Percentiles rank a stretch among this genome's conserved stretches.
Conservation (phyloP, 1,140 invertebrate species). For the Hylyphantes graminicola region DNA sequence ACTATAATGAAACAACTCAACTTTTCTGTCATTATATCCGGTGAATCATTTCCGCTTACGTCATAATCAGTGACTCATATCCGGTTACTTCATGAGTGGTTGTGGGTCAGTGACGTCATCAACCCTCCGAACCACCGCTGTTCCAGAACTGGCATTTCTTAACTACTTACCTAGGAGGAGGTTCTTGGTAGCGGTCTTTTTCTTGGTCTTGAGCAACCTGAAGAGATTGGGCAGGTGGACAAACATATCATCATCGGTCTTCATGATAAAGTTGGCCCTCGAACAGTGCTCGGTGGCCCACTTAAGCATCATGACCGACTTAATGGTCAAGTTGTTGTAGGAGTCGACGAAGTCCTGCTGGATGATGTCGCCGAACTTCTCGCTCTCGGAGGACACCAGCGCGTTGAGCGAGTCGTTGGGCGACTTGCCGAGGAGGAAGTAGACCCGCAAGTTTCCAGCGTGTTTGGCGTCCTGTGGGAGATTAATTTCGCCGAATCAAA, state of each 20-base stretch:
- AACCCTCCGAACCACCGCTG: too few species aligned
- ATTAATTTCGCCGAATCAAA: too few species aligned
- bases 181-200: not conserved
- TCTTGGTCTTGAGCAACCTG: slow-evolving; percentile 52
- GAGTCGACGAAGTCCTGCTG: slow-evolving; percentile 89
- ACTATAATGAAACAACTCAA: too few species aligned
- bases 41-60: too few species aligned
- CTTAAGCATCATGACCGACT: slow-evolving; percentile 87
- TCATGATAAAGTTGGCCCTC: slow-evolving; percentile 67
- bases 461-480: slow-evolving; percentile 60
- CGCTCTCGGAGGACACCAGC: slow-evolving; percentile 51
- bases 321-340: slow-evolving; percentile 93
- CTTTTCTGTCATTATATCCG: too few species aligned
- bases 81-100: too few species aligned
- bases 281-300: slow-evolving; percentile 70
- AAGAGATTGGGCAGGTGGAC: slow-evolving; percentile 72
- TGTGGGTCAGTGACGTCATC: too few species aligned
- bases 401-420: slow-evolving; percentile 50
- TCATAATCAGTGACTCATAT: too few species aligned
- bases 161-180: not conserved
- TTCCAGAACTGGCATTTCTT: too few species aligned
- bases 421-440: slow-evolving; percentile 58
- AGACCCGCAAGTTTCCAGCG: slow-evolving; percentile 17
- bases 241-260: slow-evolving; percentile 72
- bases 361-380: slow-evolving; percentile 82